Evolutionary conservation across 2,797 vertebrate genomes (phyloP).

Genomic region (Pipistrellus kuhlii): DNA sequence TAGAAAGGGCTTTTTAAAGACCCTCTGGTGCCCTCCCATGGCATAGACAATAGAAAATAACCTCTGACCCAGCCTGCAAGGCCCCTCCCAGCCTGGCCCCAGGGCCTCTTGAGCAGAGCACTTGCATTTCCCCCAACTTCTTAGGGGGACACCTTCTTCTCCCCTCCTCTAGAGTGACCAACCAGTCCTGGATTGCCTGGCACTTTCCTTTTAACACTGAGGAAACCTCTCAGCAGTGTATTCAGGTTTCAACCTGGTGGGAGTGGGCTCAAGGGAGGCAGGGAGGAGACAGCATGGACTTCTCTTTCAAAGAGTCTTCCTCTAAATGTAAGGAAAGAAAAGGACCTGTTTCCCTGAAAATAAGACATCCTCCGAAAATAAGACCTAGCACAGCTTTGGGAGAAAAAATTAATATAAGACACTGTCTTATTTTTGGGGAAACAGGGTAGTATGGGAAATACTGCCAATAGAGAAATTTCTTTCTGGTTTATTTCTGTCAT

Average conservation of each 20-base stretch:
- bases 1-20: not conserved
- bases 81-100: not conserved
- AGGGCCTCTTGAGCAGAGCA: too few species aligned
- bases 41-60: not conserved
- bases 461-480: not conserved
- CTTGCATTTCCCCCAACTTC: not conserved
- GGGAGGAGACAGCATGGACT: too few species aligned
- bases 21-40: not conserved
- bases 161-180: not conserved
- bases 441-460: not conserved
- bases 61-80: not conserved
- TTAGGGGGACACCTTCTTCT: not conserved
- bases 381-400: too few species aligned
- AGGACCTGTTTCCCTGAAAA: not conserved
- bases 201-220: not conserved
- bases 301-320: not conserved
- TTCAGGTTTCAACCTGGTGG: not conserved
- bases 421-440: too few species aligned
- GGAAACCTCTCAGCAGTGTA: not conserved
- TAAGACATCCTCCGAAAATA: too few species aligned
- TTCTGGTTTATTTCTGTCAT: conserved; percentile 7
- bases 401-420: too few species aligned
- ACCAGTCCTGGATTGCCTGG: not conserved
- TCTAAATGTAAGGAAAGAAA: not conserved
- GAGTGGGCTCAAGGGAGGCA: not conserved